Base-by-base conservation (phyloP, 2,797 vertebrate genomes). In the Urophycis tenuis region DNA sequence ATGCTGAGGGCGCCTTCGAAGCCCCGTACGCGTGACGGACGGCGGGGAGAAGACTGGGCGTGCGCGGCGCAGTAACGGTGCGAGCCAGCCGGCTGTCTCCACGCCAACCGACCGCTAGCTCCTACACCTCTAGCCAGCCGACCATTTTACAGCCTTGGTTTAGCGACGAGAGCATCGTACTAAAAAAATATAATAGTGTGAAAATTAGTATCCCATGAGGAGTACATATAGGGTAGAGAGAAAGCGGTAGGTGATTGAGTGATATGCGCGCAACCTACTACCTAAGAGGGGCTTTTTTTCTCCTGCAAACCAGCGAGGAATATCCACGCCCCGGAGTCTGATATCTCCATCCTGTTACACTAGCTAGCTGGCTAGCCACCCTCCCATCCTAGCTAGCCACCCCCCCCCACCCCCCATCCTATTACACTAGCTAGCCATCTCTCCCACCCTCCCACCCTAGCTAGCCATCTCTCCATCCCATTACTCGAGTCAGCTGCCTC, bases 321-420 rank as follows among this genome's bases (percentile, higher is more conserved):
- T 85, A 78, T 90, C 87, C 87, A 85, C 89, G 83, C 88, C 90
- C 85, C 33, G 85, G 86, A 82, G 72, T 89, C 83, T 77, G 84
- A 25, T 86, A 85, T 31, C 81, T 70, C 45, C 45, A 49, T 79
- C 73, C 87, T 82, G 19, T 77, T 76, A 84, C 89, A 85, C 83
- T 89, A 89, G 87, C 86, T 89, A 71, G 77, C 84, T 86, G 85
- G 88, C 86, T 85, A 88, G 78, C 80, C 77, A n/a, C 53, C 53
- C 80, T 74, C 80, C 77, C 80, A 36, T 81, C 84, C 81, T 49
- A 49, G 45, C 45, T 49, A 49, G 45, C 45, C 45, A 49, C 19
- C 45, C 19, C 45, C 15, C 17, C 45, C 17, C 17, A 17, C 45
- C 45, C 36, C 14, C 36, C 36, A 39, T 39, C 36, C 36, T 49